phyloP scores from a whole-genome alignment of 2,113 vertebrate genomes.

The Megaceryle torquata region DNA sequence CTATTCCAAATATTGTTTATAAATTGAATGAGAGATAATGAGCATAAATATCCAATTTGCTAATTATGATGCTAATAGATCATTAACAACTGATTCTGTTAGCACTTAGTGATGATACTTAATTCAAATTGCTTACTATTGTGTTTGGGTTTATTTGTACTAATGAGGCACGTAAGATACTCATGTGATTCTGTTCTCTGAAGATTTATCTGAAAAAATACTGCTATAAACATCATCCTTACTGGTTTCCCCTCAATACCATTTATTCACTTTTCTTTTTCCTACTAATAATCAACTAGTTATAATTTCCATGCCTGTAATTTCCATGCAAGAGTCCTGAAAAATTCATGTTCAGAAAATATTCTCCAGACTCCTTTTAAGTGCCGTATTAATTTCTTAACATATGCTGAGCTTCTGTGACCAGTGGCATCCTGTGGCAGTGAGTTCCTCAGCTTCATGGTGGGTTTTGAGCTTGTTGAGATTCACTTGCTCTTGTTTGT shows the following conservation, averaged over 20 bases:
- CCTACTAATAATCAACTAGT: neutral
- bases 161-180: neutral
- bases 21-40: neutral
- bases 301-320: neutral
- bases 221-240: neutral
- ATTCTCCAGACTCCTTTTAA: neutral
- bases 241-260: neutral
- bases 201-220: neutral
- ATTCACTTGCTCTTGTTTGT: neutral
- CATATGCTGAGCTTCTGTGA: neutral
- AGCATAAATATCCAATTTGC: slow-evolving; percentile 3
- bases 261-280: neutral
- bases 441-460: neutral
- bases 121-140: neutral
- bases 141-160: neutral
- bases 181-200: neutral
- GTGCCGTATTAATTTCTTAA: neutral
- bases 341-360: neutral
- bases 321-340: neutral
- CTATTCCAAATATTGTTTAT: slow-evolving; percentile 11
- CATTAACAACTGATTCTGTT: slow-evolving; percentile 11
- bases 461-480: neutral
- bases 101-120: neutral
- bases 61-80: slow-evolving; percentile 19
- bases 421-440: neutral